Base-by-base conservation (phyloP, 2,888 invertebrate species). In the Leptinotarsa tumamoca region DNA sequence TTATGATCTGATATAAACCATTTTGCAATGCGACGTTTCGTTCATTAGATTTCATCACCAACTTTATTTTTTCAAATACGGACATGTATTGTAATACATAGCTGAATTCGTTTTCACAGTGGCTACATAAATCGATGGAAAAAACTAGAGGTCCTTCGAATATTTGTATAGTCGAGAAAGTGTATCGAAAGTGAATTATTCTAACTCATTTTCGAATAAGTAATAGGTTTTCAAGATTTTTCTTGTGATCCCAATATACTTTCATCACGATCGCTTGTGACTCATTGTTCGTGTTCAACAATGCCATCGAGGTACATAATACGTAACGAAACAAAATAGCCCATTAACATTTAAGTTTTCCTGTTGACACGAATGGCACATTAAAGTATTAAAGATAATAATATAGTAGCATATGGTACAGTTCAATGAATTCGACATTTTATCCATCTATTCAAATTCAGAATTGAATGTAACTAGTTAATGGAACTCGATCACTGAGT, bases 371-470 rank as follows among this genome's bases (percentile, higher is more conserved):
- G 63, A 63, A 63, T n/a, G 63, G 43, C 33, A 63, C 63, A 63
- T 63, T 63, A n/a, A 23, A 58, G 58, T 58, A 21, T 23, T 14
- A 15, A 58, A 72, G 67, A 72, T 72, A 67, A 17, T 56, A 56
- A 49, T 33, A 67, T 56, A 72, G 67, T 50, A 43, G 54, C 54
- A 67, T 63, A 54, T 56, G 4, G 56, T 56, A 49, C 56, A 49
- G 56, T 72, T 67, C 67, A 72, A 72, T 72, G 49, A 72, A 72
- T 67, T 21, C 56, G 27, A 49, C 43, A 72, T 72, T 67, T 21
- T 54, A 67, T 72, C 63, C 17, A 15, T 63, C 15, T 5, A 63
- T 10, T 63, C 14, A 17, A n/a, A 67, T 50, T 67, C 56, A 56
- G 67, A 67, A 43, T 63, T 33, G 51, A 72, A 67, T 72, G 33